Conservation (phyloP, 2,888 invertebrate genomes). For the Serrognathus titanus region DNA sequence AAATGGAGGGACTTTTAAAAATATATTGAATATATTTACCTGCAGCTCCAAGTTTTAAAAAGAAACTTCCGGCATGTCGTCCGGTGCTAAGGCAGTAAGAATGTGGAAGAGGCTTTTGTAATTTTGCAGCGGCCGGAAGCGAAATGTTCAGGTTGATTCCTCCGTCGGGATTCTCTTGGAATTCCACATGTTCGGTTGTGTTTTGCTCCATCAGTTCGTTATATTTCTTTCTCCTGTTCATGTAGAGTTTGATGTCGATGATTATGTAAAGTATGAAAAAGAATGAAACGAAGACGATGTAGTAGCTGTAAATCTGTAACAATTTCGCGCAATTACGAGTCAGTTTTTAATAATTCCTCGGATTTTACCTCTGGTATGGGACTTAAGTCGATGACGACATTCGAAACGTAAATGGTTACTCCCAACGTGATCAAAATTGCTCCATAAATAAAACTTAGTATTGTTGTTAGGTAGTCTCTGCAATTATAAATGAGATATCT, state of each 20-base stretch:
- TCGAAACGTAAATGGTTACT: slow-evolving; percentile 60
- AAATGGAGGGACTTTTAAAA: neutral
- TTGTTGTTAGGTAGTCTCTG: slow-evolving; percentile 60
- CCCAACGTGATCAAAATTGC: slow-evolving; percentile 66
- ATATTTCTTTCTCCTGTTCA: slow-evolving; percentile 49
- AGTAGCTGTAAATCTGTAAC: slow-evolving; percentile 60
- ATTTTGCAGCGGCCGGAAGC: slow-evolving; percentile 40
- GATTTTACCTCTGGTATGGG: slow-evolving; percentile 56
- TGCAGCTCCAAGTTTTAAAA: slow-evolving; percentile 70
- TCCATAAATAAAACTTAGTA: slow-evolving; percentile 66
- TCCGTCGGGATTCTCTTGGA: slow-evolving; percentile 34
- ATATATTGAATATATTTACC: slow-evolving; percentile 48
- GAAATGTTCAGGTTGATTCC: slow-evolving; percentile 40
- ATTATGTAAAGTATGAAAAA: slow-evolving; percentile 60
- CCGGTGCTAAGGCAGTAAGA: slow-evolving; percentile 65
- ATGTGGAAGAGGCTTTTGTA: slow-evolving; percentile 52
- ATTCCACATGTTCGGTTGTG: slow-evolving; percentile 30
- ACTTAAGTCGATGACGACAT: slow-evolving; percentile 52
- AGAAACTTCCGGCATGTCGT: slow-evolving; percentile 70
- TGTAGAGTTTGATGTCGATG: slow-evolving; percentile 60
- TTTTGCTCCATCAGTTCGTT: slow-evolving; percentile 31
- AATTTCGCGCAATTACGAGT: neutral
- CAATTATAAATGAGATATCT: slow-evolving; percentile 28
- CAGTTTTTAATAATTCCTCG: neutral
- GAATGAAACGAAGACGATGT: slow-evolving; percentile 57